Evolutionary conservation across 2,888 invertebrate genomes (phyloP), one percentile per base, ranked within the genome.

Genomic region (Andrena bucephala): DNA sequence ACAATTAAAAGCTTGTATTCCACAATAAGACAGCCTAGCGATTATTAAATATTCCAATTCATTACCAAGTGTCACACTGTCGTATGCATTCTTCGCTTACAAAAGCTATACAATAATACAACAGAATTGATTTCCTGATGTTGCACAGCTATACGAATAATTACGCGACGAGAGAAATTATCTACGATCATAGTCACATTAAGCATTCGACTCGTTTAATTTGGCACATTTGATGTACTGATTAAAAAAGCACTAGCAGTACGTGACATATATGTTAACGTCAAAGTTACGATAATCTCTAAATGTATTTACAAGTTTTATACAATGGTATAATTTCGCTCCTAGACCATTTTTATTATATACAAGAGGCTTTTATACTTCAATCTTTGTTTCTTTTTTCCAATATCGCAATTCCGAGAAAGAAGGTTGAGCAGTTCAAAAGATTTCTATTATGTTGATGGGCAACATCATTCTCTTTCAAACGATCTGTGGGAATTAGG

Each of bases 101-200:
- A 70, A 60, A 10, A 52, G 60, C 70, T 75, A 85, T 69, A 81
- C 79, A 68, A 52, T 77, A 75, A 79, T 73, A 81, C 52, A 77
- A 68, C 63, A 31, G 77, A 87, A 85, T 63, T 83, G 57, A 50
- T 77, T 85, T 87, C 77, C 66, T 83, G 68, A 85, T 85, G 85
- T 86, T 79, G 83, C 70, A 85, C 72, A 80, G 65, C 77, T 87
- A 78, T 87, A 82, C 70, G 72, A 78, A 72, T 69, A 75, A 72
- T 83, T 77, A 79, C 71, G 72, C 76, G 60, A 82, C 86, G 84
- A 78, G 86, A 88, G 88, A 87, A 84, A 85, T 81, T 86, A 86
- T 88, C 81, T 88, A 76, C 71, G 59, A 87, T 83, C 77, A 75
- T 80, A 60, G 77, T 16, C 78, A 86, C 31, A 50, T 50, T 42